These are phyloP conservation scores for Bombus difficillimus DNA, from an alignment of 1,140 invertebrate species.

Conservation along the genomic window DNA sequence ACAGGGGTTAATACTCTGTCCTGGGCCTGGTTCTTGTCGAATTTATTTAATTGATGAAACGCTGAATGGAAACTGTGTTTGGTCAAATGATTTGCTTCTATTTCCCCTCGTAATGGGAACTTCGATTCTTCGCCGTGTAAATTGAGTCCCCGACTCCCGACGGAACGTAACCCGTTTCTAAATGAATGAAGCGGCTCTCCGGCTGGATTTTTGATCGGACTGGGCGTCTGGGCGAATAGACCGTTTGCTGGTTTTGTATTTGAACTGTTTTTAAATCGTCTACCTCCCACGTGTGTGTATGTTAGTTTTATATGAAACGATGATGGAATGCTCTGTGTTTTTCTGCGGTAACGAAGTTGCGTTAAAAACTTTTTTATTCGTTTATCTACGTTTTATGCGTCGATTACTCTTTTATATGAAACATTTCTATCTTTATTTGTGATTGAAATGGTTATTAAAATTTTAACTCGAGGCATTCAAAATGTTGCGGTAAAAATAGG, in stretches of 20 bases:
- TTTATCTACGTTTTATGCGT: background rate
- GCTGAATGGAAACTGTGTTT: constrained; percentile 47
- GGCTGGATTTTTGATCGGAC: background rate
- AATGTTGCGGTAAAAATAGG: background rate
- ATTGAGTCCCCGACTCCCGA: constrained; percentile 17
- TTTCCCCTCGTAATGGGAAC: constrained; percentile 44
- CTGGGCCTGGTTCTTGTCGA: constrained; percentile 32
- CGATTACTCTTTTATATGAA: background rate
- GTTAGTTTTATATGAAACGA: background rate
- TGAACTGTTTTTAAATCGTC: constrained; percentile 6
- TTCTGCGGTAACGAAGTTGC: background rate
- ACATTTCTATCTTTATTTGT: background rate
- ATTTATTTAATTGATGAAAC: constrained; percentile 55
- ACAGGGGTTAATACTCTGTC: constrained; percentile 24
- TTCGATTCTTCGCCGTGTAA: constrained; percentile 35
- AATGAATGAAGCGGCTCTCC: constrained; percentile 15
- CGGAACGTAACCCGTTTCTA: constrained; percentile 3
- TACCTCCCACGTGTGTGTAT: background rate
- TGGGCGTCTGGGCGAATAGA: background rate
- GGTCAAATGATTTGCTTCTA: constrained; percentile 49
- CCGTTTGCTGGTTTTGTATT: background rate
- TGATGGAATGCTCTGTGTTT: background rate
- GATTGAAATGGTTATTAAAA: background rate
- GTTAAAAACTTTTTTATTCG: constrained; percentile 6
- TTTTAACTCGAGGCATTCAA: background rate